Conservation (phyloP, 1,140 invertebrate species). For the Drosophila cardini region DNA sequence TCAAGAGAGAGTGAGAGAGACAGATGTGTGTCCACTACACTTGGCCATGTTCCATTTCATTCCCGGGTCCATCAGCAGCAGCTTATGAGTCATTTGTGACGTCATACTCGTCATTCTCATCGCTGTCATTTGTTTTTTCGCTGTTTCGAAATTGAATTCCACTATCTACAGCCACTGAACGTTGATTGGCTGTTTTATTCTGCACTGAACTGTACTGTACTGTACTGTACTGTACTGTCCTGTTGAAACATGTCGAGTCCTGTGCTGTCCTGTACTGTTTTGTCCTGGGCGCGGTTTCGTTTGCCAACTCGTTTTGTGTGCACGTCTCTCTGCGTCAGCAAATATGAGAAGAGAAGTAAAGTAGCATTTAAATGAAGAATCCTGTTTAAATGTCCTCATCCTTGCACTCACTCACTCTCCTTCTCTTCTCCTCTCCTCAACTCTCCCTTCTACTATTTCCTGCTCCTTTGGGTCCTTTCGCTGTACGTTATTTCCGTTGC, state of each 20-base stretch:
- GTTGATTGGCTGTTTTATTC: slow-evolving; percentile 41
- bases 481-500: slow-evolving; percentile 35
- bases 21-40: background rate
- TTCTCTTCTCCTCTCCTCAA: background rate
- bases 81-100: slow-evolving; percentile 6
- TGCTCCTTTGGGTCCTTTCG: slow-evolving; percentile 1
- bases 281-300: slow-evolving; percentile 18
- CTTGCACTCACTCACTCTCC: no score
- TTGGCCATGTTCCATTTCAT: slow-evolving; percentile 52
- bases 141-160: slow-evolving; percentile 71
- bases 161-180: slow-evolving; percentile 35
- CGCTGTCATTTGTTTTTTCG: slow-evolving; percentile 58
- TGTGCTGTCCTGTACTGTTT: background rate
- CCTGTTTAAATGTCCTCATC: slow-evolving; percentile 42
- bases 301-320: slow-evolving; percentile 35
- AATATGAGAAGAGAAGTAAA: slow-evolving; percentile 36
- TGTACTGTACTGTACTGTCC: slow-evolving; percentile 14
- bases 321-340: slow-evolving; percentile 19
- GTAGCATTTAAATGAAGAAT: slow-evolving; percentile 53
- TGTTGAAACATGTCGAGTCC: slow-evolving; percentile 3
- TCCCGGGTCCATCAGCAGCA: background rate
- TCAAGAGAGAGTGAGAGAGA: background rate
- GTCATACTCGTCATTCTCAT: slow-evolving; percentile 31
- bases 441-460: background rate
- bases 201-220: slow-evolving; percentile 12